Conservation (phyloP, 1,140 invertebrate genomes). For the Gryon sp. region DNA sequence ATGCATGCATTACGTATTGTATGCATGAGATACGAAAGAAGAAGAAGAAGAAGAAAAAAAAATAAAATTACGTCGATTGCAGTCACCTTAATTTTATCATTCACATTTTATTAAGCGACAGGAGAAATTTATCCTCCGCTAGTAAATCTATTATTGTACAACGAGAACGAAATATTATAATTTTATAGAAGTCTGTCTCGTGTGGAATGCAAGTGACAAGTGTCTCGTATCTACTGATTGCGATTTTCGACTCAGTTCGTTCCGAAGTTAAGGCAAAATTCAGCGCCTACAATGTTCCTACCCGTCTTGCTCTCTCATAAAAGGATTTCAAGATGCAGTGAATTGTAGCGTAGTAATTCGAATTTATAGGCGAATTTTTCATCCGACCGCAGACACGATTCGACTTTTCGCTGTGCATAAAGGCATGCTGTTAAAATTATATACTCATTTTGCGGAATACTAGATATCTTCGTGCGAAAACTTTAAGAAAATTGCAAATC, state of each 20-base stretch:
- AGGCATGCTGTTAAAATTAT: conserved; percentile 41
- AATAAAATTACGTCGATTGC: not conserved
- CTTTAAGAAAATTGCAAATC: not conserved
- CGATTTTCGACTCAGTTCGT: conserved; percentile 43
- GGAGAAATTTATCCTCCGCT: not conserved
- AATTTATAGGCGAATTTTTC: conserved; percentile 62
- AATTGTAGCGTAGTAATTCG: conserved; percentile 55
- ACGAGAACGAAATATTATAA: conserved; percentile 35
- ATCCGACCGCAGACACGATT: conserved; percentile 45
- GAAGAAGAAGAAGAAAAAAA: too few species aligned
- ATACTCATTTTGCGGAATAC: conserved; percentile 38
- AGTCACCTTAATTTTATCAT: conserved; percentile 14
- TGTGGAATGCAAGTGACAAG: conserved; percentile 41
- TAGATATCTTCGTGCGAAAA: not conserved
- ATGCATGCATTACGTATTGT: too few species aligned
- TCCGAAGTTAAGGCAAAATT: conserved; percentile 47
- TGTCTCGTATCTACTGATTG: conserved; percentile 54
- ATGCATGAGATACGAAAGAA: too few species aligned
- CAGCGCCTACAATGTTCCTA: conserved; percentile 51
- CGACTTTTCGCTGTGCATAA: conserved; percentile 20
- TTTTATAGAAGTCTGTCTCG: conserved; percentile 22
- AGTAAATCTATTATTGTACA: conserved; percentile 25
- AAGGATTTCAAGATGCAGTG: conserved; percentile 50
- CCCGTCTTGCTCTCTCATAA: conserved; percentile 48
- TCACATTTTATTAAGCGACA: conserved; percentile 5